Evolutionary conservation across 35 echinoderm and acorn worm genomes (phyloP).

Genomic region (Ptychodera flava): DNA sequence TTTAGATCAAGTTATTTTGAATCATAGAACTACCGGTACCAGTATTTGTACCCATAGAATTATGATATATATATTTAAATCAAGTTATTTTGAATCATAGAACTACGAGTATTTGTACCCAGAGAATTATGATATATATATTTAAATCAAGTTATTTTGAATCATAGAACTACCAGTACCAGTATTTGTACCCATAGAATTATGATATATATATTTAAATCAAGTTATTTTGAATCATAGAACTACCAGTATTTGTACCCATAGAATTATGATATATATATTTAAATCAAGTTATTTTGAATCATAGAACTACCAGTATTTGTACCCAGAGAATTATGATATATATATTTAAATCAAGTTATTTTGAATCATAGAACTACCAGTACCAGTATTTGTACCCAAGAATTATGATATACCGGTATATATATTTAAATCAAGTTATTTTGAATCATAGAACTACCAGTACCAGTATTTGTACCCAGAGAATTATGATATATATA

Average conservation of each 20-base stretch:
- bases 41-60: neutral
- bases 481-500: too few species aligned
- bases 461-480: too few species aligned
- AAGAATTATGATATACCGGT: too few species aligned
- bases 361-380: too few species aligned
- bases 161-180: neutral
- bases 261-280: neutral
- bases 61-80: neutral
- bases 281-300: neutral
- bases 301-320: neutral
- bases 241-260: neutral
- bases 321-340: too few species aligned
- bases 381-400: too few species aligned
- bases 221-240: neutral
- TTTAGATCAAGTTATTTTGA: neutral
- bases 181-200: neutral
- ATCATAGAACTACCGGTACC: neutral
- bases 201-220: neutral
- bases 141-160: neutral
- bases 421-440: too few species aligned
- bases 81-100: neutral
- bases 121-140: neutral
- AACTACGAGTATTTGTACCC: neutral
- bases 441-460: too few species aligned
- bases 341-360: too few species aligned